These are phyloP conservation scores for Sebastes taczanowskii DNA, from an alignment of 2,797 vertebrate genomes.

Conservation along the genomic window DNA sequence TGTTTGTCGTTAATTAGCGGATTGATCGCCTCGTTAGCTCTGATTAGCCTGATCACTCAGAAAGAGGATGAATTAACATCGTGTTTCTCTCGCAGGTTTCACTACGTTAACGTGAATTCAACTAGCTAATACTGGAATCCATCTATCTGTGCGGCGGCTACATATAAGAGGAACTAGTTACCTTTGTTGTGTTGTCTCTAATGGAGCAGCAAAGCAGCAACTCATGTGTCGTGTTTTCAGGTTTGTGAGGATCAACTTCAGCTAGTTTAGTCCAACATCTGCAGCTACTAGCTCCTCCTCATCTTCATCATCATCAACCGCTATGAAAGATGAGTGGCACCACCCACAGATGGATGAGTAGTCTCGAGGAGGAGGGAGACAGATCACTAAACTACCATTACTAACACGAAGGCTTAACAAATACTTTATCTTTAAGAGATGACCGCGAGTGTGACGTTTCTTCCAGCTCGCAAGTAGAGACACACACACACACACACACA, in stretches of 20 bases:
- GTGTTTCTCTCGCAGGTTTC: background rate
- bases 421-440: too few relatives aligned
- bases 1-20: too few relatives aligned
- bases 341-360: background rate
- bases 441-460: fast-evolving
- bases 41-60: background rate
- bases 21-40: conserved; percentile 10
- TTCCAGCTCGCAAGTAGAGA: background rate
- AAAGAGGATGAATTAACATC: background rate
- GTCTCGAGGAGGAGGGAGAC: too few relatives aligned
- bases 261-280: conserved; percentile 25
- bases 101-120: too few relatives aligned
- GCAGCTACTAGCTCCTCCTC: conserved; percentile 34
- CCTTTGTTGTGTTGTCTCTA: background rate
- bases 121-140: fast-evolving
- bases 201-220: background rate
- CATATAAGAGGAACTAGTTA: too few relatives aligned
- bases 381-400: too few relatives aligned
- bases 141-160: background rate
- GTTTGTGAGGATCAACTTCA: background rate
- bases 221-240: background rate
- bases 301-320: background rate
- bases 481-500: too few relatives aligned
- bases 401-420: too few relatives aligned
- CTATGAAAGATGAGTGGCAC: background rate